Percentiles rank a stretch among this genome's conserved stretches.
These are phyloP conservation scores for Prosapia bicincta DNA, from an alignment of 2,888 invertebrate species.

Conservation along the genomic window DNA sequence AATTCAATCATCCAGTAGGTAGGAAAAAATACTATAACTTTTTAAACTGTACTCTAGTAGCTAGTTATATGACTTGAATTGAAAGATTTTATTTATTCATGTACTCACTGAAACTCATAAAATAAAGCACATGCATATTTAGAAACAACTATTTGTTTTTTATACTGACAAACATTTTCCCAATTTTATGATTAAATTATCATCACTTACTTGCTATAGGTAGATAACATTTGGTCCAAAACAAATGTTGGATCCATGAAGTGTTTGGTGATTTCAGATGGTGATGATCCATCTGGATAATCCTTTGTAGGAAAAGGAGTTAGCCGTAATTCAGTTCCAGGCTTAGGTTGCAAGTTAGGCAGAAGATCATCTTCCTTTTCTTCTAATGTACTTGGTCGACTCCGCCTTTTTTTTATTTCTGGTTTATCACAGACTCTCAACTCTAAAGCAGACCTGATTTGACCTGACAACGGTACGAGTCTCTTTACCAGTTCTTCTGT, in stretches of 20 bases:
- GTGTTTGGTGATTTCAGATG: constrained; percentile 81
- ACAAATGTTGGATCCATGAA: constrained; percentile 77
- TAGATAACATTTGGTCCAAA: constrained; percentile 55
- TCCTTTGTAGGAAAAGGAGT: constrained; percentile 68
- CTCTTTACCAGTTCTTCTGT: constrained; percentile 55
- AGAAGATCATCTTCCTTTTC: constrained; percentile 54
- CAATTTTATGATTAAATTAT: too few species aligned
- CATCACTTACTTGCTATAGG: constrained; percentile 22
- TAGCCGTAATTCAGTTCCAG: constrained; percentile 79
- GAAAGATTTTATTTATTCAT: too few species aligned
- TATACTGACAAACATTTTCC: too few species aligned
- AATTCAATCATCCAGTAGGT: too few species aligned
- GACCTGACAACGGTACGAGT: constrained; percentile 69
- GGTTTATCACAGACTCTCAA: constrained; percentile 45
- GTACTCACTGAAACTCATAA: too few species aligned
- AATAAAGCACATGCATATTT: too few species aligned
- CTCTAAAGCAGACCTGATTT: constrained; percentile 75
- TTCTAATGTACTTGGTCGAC: constrained; percentile 45
- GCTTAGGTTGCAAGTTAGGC: constrained; percentile 75
- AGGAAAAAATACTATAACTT: too few species aligned
- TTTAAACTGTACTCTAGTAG: too few species aligned
- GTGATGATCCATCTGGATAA: constrained; percentile 73
- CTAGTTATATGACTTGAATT: too few species aligned
- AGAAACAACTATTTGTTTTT: too few species aligned
- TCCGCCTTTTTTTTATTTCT: constrained; percentile 42